Conservation (phyloP, 92 coral and sea anemone genomes). For the Palythoa caribaeorum region DNA sequence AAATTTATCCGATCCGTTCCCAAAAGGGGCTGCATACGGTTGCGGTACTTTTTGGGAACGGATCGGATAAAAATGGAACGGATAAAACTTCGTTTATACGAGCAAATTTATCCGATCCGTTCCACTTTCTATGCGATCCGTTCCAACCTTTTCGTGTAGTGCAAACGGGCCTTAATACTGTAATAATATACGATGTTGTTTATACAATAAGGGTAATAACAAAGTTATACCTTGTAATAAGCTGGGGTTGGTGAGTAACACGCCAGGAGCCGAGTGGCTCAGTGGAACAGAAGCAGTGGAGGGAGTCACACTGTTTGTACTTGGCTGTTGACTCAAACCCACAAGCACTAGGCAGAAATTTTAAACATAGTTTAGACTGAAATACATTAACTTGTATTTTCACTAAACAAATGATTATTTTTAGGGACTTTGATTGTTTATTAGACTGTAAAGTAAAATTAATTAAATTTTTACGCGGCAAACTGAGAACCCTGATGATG, state of each 20-base stretch:
- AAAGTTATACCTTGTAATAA: conserved; percentile 26
- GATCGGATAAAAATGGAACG: too few species aligned
- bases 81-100: too few species aligned
- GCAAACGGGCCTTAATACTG: too few species aligned
- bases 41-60: too few species aligned
- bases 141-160: too few species aligned
- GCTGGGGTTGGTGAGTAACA: conserved; percentile 34
- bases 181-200: not conserved
- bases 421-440: not conserved
- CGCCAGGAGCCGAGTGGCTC: conserved; percentile 28
- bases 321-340: conserved; percentile 43
- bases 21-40: too few species aligned
- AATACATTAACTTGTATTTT: not conserved
- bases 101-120: too few species aligned
- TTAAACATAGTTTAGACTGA: conserved; percentile 14
- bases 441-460: not conserved
- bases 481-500: too few species aligned
- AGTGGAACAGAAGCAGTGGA: conserved; percentile 28
- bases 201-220: not conserved
- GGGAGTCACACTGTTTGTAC: not conserved
- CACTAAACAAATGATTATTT: not conserved
- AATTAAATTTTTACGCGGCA: not conserved
- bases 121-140: too few species aligned
- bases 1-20: too few species aligned
- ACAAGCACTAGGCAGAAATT: conserved; percentile 12